A percentile compares a stretch with the other conserved stretches of the same genome.
These are phyloP conservation scores for Phortica magna DNA, from an alignment of 2,888 invertebrate species.

Conservation along the genomic window DNA sequence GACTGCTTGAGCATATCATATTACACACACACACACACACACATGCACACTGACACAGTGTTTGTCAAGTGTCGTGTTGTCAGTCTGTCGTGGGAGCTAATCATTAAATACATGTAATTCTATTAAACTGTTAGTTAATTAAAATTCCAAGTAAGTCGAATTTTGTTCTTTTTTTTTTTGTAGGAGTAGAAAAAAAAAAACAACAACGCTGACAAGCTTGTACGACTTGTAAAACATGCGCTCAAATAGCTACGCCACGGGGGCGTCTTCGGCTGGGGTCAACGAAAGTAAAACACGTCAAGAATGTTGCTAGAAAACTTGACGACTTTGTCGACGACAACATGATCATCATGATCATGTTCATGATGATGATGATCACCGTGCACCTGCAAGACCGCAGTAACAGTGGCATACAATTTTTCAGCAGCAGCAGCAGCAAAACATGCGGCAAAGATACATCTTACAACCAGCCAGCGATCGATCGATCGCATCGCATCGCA, in stretches of 20 bases:
- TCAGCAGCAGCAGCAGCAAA: constrained; percentile 16
- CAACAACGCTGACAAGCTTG: neutral
- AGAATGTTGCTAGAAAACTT: constrained; percentile 48
- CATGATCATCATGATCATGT: neutral
- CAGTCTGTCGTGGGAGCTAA: constrained; percentile 19
- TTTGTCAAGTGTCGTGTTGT: constrained; percentile 2
- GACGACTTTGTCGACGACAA: neutral
- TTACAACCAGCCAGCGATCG: constrained; percentile 36
- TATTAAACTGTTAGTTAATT: constrained; percentile 66
- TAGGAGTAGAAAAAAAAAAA: neutral
- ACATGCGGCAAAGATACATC: neutral
- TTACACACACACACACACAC: constrained; percentile 41
- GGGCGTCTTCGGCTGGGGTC: constrained; percentile 16
- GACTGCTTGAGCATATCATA: constrained; percentile 34
- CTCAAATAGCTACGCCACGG: constrained; percentile 11
- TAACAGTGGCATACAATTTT: constrained; percentile 27
- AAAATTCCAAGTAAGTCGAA: constrained; percentile 60
- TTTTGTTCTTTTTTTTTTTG: constrained; percentile 22
- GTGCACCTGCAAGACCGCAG: constrained; percentile 16
- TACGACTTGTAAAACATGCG: constrained; percentile 50
- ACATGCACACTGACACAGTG: neutral
- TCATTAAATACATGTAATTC: constrained; percentile 60
- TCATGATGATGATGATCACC: neutral
- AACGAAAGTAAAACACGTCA: constrained; percentile 52
- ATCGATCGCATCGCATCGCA: constrained; percentile 33